Percentiles rank a stretch among this genome's conserved stretches.
Evolutionary conservation across 1,140 invertebrate species (phyloP).

Genomic region (Procambarus clarkii): DNA sequence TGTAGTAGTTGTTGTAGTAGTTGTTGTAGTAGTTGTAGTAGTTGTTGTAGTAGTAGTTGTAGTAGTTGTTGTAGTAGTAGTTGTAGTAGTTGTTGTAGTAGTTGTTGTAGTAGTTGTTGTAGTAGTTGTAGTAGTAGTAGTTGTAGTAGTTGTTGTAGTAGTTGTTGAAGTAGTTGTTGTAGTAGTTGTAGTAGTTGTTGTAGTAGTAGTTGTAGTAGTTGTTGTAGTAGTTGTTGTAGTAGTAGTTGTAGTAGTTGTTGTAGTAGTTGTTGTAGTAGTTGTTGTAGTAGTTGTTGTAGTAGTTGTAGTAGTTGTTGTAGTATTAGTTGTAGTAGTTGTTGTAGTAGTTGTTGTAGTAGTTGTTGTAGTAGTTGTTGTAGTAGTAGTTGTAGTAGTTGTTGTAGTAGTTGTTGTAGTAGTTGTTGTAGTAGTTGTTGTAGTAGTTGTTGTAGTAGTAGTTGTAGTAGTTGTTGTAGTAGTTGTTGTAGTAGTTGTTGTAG

Average conservation of each 20-base stretch:
- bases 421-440: too few relatives aligned
- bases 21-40: neutral
- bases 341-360: neutral
- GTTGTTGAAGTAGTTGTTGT: neutral
- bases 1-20: neutral
- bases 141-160: neutral
- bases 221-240: neutral
- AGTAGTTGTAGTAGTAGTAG: neutral
- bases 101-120: neutral
- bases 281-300: neutral
- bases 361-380: neutral
- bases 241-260: neutral
- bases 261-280: neutral
- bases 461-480: neutral
- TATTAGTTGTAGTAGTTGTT: neutral
- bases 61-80: conserved; percentile 4
- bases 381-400: neutral
- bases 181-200: neutral
- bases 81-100: conserved; percentile 2
- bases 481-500: neutral
- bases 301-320: too few relatives aligned
- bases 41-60: neutral
- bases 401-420: neutral
- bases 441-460: neutral
- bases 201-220: neutral